Evolutionary conservation across 2,888 invertebrate genomes (phyloP), one percentile per base, ranked within the genome.

Genomic region (Chromoteleia sp.): DNA sequence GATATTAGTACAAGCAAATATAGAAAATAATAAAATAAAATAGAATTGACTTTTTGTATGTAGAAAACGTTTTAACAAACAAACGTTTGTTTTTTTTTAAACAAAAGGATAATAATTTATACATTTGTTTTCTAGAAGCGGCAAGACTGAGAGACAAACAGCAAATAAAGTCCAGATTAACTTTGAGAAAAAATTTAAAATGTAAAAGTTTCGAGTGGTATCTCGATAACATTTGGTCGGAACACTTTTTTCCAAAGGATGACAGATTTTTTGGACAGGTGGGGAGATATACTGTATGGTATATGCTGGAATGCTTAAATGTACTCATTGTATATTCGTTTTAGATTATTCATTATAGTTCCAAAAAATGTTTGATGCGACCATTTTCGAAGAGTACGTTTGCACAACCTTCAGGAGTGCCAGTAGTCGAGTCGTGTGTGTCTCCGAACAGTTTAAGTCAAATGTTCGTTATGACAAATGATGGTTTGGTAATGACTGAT

Each of bases 181-280:
- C 94, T 21, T 91, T 99, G 41, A 93, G 95, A 0, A 93, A 96
- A 81, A 93, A 93, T 83, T 92, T 98, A 36, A 92, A 96, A 14
- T 98, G 98, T 91, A 96, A 97, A 92, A 94, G 94, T 84, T 99
- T 99, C 88, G 94, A 95, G 61, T 99, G 99, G 99, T 99, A 98
- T 91, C 93, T 99, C 85, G 95, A 97, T 67, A 97, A 97, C 87
- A 94, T 99, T 19, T 99, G 99, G 97, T 98, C 98, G 0, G 97
- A 98, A 89, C 96, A 99, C 89, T 99, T 98, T 91, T 96, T 99
- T 87, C 99, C 99, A 0, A 95, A 95, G 25, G 94, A 96, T 0
- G 95, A 96, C 84, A 93, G 97, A 83, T 97, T 97, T 92, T 97
- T 99, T 89, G 99, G 99, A 33, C 95, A 96, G 92, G 97, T 91